Percentiles rank a stretch among this genome's conserved stretches.
Conservation (phyloP, 2,888 invertebrate species). For the Anticlea derivata region DNA sequence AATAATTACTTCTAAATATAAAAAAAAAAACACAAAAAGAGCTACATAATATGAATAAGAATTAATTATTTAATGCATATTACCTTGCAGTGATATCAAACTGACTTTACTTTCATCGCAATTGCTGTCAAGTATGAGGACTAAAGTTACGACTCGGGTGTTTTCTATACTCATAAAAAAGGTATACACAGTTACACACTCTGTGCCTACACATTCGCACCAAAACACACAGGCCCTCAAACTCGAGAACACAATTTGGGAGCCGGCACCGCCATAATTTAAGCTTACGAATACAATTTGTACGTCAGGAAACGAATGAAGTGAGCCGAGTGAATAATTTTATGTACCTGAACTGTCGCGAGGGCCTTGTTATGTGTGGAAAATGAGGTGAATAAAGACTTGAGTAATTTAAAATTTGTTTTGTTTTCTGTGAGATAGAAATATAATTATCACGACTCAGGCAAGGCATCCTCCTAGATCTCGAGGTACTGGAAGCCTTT, state of each 20-base stretch:
- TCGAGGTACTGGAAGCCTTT: too few species aligned
- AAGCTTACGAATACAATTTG: slow-evolving; percentile 71
- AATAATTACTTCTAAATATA: too few species aligned
- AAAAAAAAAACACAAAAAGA: too few species aligned
- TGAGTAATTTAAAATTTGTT: slow-evolving; percentile 32
- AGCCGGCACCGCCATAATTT: slow-evolving; percentile 62
- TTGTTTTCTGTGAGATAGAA: slow-evolving; percentile 5
- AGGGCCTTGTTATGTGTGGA: slow-evolving; percentile 42
- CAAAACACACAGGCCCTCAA: slow-evolving; percentile 17
- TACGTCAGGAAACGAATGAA: slow-evolving; percentile 68
- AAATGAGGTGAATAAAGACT: slow-evolving; percentile 22
- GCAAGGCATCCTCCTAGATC: too few species aligned
- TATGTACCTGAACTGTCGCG: slow-evolving; percentile 48
- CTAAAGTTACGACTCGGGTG: too few species aligned
- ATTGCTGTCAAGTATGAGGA: too few species aligned
- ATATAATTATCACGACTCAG: too few species aligned
- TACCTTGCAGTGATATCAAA: too few species aligned
- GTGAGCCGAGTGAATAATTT: slow-evolving; percentile 67
- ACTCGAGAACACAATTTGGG: slow-evolving; percentile 47
- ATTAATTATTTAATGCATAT: too few species aligned
- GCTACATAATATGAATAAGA: too few species aligned
- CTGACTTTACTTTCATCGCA: too few species aligned
- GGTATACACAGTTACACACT: too few species aligned
- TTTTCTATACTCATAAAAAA: neutral
- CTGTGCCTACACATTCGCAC: slow-evolving; percentile 4